phyloP scores from a whole-genome alignment of 2,888 invertebrate genomes.

The Ectemnius continuus region DNA sequence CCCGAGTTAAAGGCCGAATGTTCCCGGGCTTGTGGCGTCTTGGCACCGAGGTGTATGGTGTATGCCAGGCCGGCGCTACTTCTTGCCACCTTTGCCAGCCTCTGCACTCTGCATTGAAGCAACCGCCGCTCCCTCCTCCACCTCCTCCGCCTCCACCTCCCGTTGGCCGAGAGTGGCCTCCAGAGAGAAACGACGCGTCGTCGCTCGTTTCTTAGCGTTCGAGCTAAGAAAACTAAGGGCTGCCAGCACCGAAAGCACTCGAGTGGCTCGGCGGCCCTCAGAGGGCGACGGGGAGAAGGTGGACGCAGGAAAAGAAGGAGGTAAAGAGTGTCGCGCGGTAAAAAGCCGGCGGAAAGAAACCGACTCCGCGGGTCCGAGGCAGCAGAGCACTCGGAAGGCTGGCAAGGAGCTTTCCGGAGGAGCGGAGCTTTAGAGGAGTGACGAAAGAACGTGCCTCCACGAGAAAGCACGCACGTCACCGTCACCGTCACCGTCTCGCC shows the following conservation, averaged over 20 bases:
- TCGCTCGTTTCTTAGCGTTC: not conserved
- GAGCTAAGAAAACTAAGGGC: slow-evolving; percentile 3
- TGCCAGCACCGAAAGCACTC: slow-evolving; percentile 1
- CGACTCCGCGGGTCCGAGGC: not conserved
- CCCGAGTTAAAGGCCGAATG: not conserved
- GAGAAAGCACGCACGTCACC: not conserved
- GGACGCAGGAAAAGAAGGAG: not conserved
- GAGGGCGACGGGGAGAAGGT: not conserved
- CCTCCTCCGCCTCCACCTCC: too few relatives aligned
- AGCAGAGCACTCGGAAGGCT: not conserved
- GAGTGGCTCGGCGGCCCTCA: not conserved
- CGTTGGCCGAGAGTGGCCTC: too few relatives aligned
- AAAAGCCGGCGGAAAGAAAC: not conserved
- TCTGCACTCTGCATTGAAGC: too few relatives aligned
- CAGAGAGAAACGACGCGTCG: not conserved
- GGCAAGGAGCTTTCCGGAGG: slow-evolving; percentile 45
- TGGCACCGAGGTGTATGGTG: slow-evolving; percentile 4
- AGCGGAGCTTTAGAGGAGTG: slow-evolving; percentile 18
- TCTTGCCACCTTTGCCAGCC: slow-evolving; percentile 3
- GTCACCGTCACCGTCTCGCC: slow-evolving; percentile 21
- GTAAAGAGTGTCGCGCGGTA: not conserved
- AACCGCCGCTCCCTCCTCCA: too few relatives aligned
- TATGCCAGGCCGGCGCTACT: not conserved
- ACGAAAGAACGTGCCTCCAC: too few relatives aligned
- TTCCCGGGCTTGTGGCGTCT: not conserved